phyloP scores from a whole-genome alignment of 2,113 vertebrate species.

The Progne subis region DNA sequence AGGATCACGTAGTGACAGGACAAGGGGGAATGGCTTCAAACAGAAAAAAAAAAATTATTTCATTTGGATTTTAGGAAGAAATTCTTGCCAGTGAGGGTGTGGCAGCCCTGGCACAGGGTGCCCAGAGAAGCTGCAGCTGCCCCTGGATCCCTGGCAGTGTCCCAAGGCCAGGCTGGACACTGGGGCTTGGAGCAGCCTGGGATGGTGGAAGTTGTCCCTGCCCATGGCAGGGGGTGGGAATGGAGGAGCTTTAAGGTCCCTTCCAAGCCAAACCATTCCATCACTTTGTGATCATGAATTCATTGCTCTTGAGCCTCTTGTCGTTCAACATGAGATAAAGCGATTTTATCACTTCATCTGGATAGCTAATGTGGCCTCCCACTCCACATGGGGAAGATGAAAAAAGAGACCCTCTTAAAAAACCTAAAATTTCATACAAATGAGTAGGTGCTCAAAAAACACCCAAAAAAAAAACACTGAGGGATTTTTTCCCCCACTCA shows the following conservation, averaged over 20 bases:
- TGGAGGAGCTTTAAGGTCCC: neutral
- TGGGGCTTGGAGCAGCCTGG: neutral
- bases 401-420: neutral
- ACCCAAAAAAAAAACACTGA: neutral
- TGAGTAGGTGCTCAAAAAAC: neutral
- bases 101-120: neutral
- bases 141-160: neutral
- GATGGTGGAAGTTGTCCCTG: neutral
- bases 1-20: neutral
- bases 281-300: neutral
- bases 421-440: neutral
- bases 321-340: neutral
- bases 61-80: neutral
- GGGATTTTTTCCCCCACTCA: neutral
- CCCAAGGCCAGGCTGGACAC: fast-evolving
- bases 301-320: neutral
- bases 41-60: neutral
- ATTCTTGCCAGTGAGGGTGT: fast-evolving
- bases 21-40: neutral
- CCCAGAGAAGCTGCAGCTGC: neutral
- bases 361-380: fast-evolving
- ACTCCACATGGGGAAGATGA: neutral
- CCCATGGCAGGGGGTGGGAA: fast-evolving
- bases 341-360: neutral
- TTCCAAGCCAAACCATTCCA: neutral